Conservation (phyloP, 2,113 vertebrate species). For the Gadus chalcogrammus region DNA sequence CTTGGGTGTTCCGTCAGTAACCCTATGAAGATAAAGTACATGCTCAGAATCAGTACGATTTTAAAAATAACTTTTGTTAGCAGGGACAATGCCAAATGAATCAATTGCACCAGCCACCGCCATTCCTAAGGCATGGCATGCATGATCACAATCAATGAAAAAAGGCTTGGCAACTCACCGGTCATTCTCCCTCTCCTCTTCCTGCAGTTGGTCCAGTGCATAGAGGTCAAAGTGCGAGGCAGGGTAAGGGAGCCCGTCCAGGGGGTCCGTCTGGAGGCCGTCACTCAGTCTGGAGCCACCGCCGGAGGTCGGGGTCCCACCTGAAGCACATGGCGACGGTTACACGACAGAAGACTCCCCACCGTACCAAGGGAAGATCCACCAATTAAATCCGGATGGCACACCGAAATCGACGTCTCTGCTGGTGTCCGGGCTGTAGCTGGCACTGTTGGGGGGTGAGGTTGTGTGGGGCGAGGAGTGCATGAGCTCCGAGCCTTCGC, state of each 20-base stretch:
- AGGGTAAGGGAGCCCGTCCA: constrained; percentile 76
- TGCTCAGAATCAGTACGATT: background rate
- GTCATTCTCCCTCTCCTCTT: constrained; percentile 89
- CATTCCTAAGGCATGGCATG: too few species aligned
- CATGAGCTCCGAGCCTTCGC: constrained; percentile 76
- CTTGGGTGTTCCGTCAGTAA: constrained; percentile 67
- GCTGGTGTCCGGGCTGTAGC: constrained; percentile 73
- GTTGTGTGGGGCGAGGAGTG: constrained; percentile 67
- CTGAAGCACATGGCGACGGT: constrained; percentile 3
- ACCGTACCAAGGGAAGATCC: background rate
- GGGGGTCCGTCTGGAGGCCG: constrained; percentile 69
- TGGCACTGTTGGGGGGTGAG: constrained; percentile 64
- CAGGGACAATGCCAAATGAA: background rate
- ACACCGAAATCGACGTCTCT: constrained; percentile 67
- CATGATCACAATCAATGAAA: background rate
- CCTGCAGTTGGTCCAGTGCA: constrained; percentile 83
- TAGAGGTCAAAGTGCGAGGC: constrained; percentile 79
- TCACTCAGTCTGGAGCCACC: constrained; percentile 74
- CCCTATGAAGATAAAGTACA: constrained; percentile 32
- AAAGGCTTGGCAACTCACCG: constrained; percentile 68
- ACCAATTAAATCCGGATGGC: background rate
- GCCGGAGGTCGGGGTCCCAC: constrained; percentile 49
- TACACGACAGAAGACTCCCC: background rate
- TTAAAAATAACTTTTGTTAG: background rate
- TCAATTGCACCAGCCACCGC: too few species aligned